Percentiles rank a stretch among this genome's conserved stretches.
These are phyloP conservation scores for Calosoma granatense DNA, from an alignment of 1,140 invertebrate genomes.

Conservation along the genomic window DNA sequence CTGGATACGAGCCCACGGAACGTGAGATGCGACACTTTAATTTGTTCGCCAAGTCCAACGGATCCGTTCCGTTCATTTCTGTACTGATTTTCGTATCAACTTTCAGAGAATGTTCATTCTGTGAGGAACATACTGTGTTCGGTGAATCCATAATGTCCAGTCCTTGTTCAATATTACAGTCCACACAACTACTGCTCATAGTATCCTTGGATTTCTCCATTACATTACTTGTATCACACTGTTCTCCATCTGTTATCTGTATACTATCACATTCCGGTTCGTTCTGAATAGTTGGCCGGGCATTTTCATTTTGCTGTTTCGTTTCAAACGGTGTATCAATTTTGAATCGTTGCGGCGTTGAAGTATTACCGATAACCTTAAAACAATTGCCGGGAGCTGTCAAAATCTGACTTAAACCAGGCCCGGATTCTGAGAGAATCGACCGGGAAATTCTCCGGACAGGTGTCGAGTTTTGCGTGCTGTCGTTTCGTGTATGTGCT, in stretches of 20 bases:
- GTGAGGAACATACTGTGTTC: not conserved
- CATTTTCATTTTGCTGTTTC: not conserved
- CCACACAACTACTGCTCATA: not conserved
- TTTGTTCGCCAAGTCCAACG: constrained; percentile 15
- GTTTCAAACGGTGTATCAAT: not conserved
- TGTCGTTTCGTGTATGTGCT: not conserved
- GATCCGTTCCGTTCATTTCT: constrained; percentile 21
- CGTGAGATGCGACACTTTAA: constrained; percentile 4
- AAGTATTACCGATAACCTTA: not conserved
- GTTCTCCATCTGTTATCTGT: too few species aligned
- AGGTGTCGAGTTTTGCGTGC: constrained; percentile 6
- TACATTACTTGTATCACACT: too few species aligned
- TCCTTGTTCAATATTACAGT: constrained; percentile 12
- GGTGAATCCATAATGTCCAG: constrained; percentile 8
- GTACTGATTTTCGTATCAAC: constrained; percentile 15
- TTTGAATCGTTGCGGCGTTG: not conserved
- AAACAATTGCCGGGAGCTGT: constrained; percentile 25
- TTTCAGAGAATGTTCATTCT: constrained; percentile 12
- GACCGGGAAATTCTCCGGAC: not conserved
- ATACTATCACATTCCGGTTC: not conserved
- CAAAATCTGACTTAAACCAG: constrained; percentile 27
- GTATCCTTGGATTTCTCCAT: not conserved
- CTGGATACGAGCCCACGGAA: constrained; percentile 23
- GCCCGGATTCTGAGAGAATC: constrained; percentile 11
- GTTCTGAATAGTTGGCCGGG: not conserved